Conservation (phyloP, 2,113 vertebrate genomes). For the Cygnus atratus region DNA sequence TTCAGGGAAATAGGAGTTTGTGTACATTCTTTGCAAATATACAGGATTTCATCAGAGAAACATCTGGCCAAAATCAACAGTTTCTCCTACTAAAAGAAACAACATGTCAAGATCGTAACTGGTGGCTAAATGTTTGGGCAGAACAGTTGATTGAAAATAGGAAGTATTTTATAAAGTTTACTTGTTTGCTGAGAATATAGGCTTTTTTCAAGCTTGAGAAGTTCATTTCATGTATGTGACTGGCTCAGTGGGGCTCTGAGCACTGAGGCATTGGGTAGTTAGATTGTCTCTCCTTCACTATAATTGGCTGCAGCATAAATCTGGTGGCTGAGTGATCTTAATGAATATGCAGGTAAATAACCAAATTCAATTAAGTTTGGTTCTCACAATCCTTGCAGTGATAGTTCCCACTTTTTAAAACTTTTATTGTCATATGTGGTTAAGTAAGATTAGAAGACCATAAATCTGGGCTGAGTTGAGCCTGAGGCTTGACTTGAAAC, state of each 20-base stretch:
- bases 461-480: neutral
- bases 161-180: neutral
- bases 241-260: neutral
- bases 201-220: neutral
- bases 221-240: neutral
- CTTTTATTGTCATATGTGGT: neutral
- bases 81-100: neutral
- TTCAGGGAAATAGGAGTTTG: neutral
- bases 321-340: neutral
- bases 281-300: neutral
- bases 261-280: neutral
- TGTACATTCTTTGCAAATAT: neutral
- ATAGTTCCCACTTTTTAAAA: neutral
- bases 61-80: neutral
- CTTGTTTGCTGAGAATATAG: neutral
- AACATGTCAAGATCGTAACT: fast-evolving
- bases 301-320: neutral
- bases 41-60: neutral
- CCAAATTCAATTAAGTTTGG: neutral
- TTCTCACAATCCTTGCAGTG: neutral
- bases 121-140: neutral
- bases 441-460: neutral
- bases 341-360: neutral
- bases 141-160: neutral
- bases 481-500: neutral